Evolutionary conservation across 1,140 invertebrate species (phyloP).

Genomic region (Varroa destructor): DNA sequence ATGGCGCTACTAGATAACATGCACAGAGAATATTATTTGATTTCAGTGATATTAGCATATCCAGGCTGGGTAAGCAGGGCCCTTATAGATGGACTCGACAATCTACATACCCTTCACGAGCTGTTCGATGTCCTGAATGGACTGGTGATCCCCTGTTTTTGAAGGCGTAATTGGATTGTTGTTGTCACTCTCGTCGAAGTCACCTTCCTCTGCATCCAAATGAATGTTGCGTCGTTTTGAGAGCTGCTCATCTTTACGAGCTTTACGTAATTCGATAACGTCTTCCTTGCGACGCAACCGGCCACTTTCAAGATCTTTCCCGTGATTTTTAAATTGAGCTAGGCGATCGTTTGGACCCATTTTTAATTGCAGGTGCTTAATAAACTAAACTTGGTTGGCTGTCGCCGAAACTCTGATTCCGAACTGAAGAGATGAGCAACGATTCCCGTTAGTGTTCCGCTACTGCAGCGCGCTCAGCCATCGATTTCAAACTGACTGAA

Average conservation of each 20-base stretch:
- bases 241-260: conserved; percentile 81
- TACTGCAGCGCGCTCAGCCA: no score
- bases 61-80: no score
- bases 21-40: no score
- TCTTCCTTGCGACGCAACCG: conserved; percentile 68
- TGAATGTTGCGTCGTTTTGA: conserved; percentile 74
- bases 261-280: conserved; percentile 73
- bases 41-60: no score
- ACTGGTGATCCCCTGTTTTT: conserved; percentile 42
- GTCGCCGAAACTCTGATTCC: no score
- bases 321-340: conserved; percentile 1
- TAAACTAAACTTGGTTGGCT: no score
- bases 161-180: conserved; percentile 42
- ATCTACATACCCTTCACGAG: conserved; percentile 31
- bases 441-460: no score
- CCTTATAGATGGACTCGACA: no score
- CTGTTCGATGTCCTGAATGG: conserved; percentile 36
- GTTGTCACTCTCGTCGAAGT: neutral
- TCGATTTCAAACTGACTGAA: no score
- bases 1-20: no score
- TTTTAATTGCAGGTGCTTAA: neutral
- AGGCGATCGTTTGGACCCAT: conserved; percentile 9
- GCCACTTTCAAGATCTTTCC: conserved; percentile 6
- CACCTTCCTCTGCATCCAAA: conserved; percentile 43
- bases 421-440: no score